These are phyloP conservation scores for Ploceus nigricollis DNA, from an alignment of 2,113 vertebrate genomes.

Conservation along the genomic window DNA sequence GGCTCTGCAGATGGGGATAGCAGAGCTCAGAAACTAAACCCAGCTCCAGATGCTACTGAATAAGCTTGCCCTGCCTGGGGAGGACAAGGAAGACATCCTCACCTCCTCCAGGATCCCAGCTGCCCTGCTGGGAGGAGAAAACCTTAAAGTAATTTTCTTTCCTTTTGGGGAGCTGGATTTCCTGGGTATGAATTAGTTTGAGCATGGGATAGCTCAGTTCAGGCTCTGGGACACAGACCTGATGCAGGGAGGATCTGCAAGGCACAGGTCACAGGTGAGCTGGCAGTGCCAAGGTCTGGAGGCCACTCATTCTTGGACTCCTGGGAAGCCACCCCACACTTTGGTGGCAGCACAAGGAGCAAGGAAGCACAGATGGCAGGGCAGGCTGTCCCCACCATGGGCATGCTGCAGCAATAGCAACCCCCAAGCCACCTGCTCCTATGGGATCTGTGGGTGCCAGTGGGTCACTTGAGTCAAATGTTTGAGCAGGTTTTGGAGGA, in stretches of 20 bases:
- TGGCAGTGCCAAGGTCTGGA: background rate
- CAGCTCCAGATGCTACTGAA: background rate
- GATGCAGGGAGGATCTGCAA: fast-evolving
- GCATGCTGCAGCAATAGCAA: background rate
- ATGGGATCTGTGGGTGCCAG: background rate
- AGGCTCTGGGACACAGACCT: background rate
- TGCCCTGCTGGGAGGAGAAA: fast-evolving
- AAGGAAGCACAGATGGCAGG: background rate
- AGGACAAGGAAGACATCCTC: background rate
- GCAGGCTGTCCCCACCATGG: background rate
- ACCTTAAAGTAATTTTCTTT: background rate
- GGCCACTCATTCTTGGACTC: background rate
- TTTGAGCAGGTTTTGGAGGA: background rate
- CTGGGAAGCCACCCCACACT: background rate
- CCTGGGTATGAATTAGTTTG: background rate
- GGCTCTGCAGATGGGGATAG: constrained; percentile 63
- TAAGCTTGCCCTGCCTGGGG: background rate
- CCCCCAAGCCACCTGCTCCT: fast-evolving
- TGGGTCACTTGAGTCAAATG: fast-evolving
- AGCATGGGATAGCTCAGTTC: background rate
- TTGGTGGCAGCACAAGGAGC: background rate
- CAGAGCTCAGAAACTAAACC: constrained; percentile 41
- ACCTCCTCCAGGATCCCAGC: background rate
- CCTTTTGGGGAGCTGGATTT: background rate
- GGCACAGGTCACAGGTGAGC: fast-evolving